Evolutionary conservation across 2,797 vertebrate species (phyloP).

Genomic region (Urocyon cinereoargenteus): DNA sequence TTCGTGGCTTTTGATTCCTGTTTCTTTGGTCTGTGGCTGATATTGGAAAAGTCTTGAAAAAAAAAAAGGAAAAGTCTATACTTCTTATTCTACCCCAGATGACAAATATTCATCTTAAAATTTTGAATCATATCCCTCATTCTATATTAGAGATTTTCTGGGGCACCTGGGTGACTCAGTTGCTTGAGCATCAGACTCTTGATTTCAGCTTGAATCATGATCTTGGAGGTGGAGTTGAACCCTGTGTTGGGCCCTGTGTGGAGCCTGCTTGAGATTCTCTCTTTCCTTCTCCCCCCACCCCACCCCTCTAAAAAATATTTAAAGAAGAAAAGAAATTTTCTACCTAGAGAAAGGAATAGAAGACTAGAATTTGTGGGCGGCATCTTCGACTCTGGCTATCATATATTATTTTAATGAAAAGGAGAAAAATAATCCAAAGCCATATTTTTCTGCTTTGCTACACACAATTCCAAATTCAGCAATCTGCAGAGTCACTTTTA

Average conservation of each 20-base stretch:
- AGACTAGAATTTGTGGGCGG: not conserved
- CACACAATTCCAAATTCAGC: conserved; percentile 15
- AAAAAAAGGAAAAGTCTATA: not conserved
- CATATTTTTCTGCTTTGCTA: not conserved
- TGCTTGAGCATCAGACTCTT: not conserved
- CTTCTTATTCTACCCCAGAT: not conserved
- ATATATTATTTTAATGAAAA: conserved; percentile 30
- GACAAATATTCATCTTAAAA: not conserved
- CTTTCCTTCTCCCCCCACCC: not conserved
- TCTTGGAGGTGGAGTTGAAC: not conserved
- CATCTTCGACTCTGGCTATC: not conserved
- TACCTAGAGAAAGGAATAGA: not conserved
- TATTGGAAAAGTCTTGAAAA: not conserved
- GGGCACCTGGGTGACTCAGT: not conserved
- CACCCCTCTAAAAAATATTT: not conserved
- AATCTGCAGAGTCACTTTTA: not conserved
- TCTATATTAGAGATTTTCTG: not conserved
- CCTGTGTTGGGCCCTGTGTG: not conserved
- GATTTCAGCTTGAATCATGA: not conserved
- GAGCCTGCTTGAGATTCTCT: no score
- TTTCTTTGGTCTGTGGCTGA: not conserved
- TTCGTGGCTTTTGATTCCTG: not conserved
- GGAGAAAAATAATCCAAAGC: not conserved
- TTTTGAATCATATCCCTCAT: not conserved
- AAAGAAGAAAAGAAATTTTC: not conserved